Evolutionary conservation across 2,888 invertebrate genomes (phyloP).

Genomic region (Trissonchulus latispiculum): DNA sequence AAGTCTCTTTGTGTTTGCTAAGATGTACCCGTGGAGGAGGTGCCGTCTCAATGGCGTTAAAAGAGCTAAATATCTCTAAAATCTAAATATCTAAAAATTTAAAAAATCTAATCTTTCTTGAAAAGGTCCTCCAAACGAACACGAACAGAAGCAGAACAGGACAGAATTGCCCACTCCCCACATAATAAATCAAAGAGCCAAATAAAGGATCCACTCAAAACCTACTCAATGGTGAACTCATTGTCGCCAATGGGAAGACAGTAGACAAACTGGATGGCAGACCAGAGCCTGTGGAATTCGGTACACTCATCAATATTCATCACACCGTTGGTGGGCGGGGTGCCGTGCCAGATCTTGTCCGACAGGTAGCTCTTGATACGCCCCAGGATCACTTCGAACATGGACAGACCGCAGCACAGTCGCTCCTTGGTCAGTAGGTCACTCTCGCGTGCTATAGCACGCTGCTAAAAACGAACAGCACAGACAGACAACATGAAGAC

Average conservation of each 20-base stretch:
- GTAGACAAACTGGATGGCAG: conserved; percentile 92
- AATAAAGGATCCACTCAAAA: conserved; percentile 32
- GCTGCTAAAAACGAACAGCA: conserved; percentile 75
- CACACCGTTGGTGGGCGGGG: conserved; percentile 73
- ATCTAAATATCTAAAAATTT: too few relatives aligned
- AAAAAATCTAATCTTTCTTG: too few relatives aligned
- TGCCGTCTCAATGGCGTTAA: too few relatives aligned
- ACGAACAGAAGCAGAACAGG: too few relatives aligned
- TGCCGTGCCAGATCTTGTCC: conserved; percentile 66
- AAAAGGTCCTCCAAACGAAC: too few relatives aligned
- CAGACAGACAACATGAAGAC: too few relatives aligned
- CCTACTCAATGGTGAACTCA: conserved; percentile 79
- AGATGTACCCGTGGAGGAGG: too few relatives aligned
- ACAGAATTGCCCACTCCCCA: too few relatives aligned
- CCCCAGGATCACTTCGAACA: conserved; percentile 86
- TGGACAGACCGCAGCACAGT: conserved; percentile 89
- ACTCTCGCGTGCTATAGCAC: conserved; percentile 81
- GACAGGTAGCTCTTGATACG: conserved; percentile 68
- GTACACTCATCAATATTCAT: conserved; percentile 91
- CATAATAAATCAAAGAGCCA: neutral
- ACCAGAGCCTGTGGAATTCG: conserved; percentile 94
- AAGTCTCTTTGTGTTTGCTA: too few relatives aligned
- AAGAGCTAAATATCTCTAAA: too few relatives aligned
- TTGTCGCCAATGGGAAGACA: conserved; percentile 91
- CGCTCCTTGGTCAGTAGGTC: conserved; percentile 91